Evolutionary conservation across 2,113 vertebrate species (phyloP).

Genomic region (Polyodon spathula): DNA sequence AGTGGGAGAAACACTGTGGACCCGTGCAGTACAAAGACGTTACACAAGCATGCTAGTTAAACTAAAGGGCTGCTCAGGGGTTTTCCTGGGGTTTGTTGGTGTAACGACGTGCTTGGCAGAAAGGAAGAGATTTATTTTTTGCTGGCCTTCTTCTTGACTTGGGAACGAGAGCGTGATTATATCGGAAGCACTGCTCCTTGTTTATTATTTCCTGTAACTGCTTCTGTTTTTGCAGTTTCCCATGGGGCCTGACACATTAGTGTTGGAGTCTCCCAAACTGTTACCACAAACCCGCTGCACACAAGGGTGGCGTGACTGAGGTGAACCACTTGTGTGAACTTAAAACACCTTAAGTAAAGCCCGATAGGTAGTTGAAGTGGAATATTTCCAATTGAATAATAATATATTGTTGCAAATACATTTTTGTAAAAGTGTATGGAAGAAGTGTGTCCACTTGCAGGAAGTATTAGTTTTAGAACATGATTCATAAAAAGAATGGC

Average conservation of each 20-base stretch:
- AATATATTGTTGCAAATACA: too few relatives aligned
- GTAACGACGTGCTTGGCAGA: slow-evolving; percentile 26
- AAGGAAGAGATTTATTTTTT: slow-evolving; percentile 33
- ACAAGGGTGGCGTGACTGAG: neutral
- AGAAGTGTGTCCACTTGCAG: too few relatives aligned
- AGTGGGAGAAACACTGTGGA: too few relatives aligned
- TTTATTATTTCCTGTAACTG: slow-evolving; percentile 57
- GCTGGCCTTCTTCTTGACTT: slow-evolving; percentile 35
- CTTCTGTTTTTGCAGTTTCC: slow-evolving; percentile 50
- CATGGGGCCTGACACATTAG: slow-evolving; percentile 23
- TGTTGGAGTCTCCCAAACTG: slow-evolving; percentile 11
- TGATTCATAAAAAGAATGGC: too few relatives aligned
- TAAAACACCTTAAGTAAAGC: neutral
- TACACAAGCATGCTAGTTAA: too few relatives aligned
- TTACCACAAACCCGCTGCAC: neutral
- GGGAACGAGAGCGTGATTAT: slow-evolving; percentile 38
- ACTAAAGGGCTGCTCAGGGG: neutral
- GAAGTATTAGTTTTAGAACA: too few relatives aligned
- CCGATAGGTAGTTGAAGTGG: too few relatives aligned
- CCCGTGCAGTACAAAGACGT: too few relatives aligned
- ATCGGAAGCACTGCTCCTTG: slow-evolving; percentile 49
- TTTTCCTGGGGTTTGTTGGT: slow-evolving; percentile 2
- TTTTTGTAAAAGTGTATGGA: neutral
- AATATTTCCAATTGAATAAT: too few relatives aligned
- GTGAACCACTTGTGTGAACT: neutral